A percentile compares a stretch with the other conserved stretches of the same genome.
phyloP scores from a whole-genome alignment of 2,888 invertebrate species.

The Archips xylosteana region DNA sequence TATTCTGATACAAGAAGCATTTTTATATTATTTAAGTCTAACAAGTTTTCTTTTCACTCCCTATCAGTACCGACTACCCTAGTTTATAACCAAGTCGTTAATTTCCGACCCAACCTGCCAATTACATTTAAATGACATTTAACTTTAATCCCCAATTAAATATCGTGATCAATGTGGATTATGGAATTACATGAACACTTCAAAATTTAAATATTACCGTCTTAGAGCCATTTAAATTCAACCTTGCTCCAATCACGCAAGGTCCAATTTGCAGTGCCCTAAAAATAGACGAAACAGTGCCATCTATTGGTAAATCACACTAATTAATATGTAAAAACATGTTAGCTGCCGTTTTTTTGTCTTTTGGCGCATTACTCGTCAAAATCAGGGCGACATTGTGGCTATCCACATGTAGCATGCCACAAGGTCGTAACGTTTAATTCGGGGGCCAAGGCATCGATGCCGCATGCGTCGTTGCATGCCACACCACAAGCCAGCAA shows the following conservation, averaged over 20 bases:
- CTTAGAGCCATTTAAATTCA: background rate
- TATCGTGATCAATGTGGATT: background rate
- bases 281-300: background rate
- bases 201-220: background rate
- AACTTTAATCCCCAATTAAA: background rate
- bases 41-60: background rate
- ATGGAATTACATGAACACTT: background rate
- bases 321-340: background rate
- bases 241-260: background rate
- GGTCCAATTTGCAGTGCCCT: background rate
- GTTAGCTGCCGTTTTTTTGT: background rate
- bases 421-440: background rate
- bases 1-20: conserved; percentile 2
- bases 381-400: background rate
- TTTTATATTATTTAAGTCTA: conserved; percentile 6
- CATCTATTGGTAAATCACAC: background rate
- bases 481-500: background rate
- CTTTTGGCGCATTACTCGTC: conserved; percentile 8
- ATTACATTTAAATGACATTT: background rate
- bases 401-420: background rate
- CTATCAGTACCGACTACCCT: conserved; percentile 3
- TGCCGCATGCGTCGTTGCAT: background rate
- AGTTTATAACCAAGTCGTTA: background rate
- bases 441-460: background rate
- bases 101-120: background rate